A percentile compares a stretch with the other conserved stretches of the same genome.
Conservation (phyloP, 2,113 vertebrate genomes). For the Lanius collurio region DNA sequence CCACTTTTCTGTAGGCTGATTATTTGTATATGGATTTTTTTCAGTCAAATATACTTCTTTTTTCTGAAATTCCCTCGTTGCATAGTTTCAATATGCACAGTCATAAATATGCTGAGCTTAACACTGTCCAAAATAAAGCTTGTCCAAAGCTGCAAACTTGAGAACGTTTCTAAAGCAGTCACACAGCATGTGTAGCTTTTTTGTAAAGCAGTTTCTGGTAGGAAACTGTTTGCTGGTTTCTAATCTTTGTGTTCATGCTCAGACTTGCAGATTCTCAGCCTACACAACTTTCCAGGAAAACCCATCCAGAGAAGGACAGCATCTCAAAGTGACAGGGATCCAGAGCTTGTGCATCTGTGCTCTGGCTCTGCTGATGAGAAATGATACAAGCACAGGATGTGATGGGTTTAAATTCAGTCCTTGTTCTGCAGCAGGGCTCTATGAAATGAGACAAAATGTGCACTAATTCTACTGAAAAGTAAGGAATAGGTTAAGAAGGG, state of each 20-base stretch:
- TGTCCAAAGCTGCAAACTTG: not conserved
- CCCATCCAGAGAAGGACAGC: not conserved
- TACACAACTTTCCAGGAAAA: not conserved
- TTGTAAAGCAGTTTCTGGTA: not conserved
- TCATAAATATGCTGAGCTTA: not conserved
- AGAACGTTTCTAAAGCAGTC: not conserved
- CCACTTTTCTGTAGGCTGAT: not conserved
- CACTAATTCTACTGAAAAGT: not conserved
- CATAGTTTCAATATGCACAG: not conserved
- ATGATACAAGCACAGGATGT: rapidly evolving
- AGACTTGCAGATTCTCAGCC: not conserved
- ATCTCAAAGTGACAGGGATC: not conserved
- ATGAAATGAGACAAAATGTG: not conserved
- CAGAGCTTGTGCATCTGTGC: not conserved
- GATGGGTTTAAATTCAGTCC: not conserved
- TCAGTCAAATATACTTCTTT: not conserved
- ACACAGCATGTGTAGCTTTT: not conserved
- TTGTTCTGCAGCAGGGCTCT: not conserved
- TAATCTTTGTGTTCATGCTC: not conserved
- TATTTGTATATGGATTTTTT: not conserved
- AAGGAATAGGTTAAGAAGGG: not conserved
- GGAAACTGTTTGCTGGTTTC: not conserved
- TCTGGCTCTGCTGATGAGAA: not conserved
- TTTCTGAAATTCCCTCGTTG: not conserved
- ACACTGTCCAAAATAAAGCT: not conserved